phyloP scores from a whole-genome alignment of 2,888 invertebrate genomes.

The Athetis lepigone region DNA sequence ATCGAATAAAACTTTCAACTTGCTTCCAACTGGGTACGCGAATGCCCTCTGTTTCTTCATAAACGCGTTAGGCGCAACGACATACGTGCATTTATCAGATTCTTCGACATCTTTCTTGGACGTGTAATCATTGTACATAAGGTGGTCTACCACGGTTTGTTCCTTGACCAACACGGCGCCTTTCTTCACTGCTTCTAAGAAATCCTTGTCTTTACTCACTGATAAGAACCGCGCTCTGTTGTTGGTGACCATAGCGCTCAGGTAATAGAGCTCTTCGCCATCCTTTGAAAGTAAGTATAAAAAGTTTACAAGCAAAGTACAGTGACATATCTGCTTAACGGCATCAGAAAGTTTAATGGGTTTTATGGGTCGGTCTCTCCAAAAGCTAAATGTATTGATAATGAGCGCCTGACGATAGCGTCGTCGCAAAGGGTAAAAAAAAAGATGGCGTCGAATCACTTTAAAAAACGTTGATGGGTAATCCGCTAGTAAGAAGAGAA shows the following conservation, averaged over 20 bases:
- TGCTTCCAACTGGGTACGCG: slow-evolving; percentile 92
- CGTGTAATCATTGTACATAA: slow-evolving; percentile 93
- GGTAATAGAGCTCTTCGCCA: slow-evolving; percentile 80
- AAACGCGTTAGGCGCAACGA: slow-evolving; percentile 93
- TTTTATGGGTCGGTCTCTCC: no score
- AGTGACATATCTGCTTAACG: no score
- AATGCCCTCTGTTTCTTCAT: slow-evolving; percentile 93
- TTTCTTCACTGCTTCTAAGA: slow-evolving; percentile 74
- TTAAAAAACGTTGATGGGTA: no score
- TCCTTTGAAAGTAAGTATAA: slow-evolving; percentile 69
- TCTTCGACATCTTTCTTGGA: slow-evolving; percentile 90
- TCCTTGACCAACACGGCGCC: slow-evolving; percentile 92
- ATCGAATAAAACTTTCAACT: slow-evolving; percentile 92
- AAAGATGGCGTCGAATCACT: no score
- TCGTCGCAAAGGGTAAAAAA: no score
- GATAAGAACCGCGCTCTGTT: slow-evolving; percentile 81
- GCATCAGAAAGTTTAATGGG: no score
- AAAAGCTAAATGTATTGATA: no score
- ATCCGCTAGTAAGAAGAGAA: no score
- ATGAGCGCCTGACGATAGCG: no score
- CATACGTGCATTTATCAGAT: slow-evolving; percentile 93
- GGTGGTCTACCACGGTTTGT: slow-evolving; percentile 92
- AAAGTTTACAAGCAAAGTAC: no score
- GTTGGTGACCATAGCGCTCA: slow-evolving; percentile 83
- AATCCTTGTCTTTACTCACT: slow-evolving; percentile 71